Evolutionary conservation across 2,888 invertebrate species (phyloP).

Genomic region (Macrosiphum euphorbiae): DNA sequence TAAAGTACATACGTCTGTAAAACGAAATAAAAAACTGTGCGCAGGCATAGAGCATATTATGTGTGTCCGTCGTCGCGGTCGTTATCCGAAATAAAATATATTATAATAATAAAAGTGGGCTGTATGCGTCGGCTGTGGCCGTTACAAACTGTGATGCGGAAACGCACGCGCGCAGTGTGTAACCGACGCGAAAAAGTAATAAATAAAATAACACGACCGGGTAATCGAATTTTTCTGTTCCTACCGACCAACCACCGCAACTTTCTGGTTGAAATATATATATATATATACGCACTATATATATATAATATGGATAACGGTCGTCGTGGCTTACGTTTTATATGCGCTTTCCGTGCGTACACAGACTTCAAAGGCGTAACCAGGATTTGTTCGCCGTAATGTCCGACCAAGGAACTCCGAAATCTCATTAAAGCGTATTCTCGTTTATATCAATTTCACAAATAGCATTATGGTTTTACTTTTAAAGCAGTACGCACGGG

Average conservation of each 20-base stretch:
- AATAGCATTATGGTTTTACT: not conserved
- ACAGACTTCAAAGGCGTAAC: not conserved
- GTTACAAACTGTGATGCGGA: slow-evolving; percentile 20
- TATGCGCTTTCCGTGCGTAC: not conserved
- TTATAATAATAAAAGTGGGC: not conserved
- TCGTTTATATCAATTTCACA: not conserved
- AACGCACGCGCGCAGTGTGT: slow-evolving; percentile 11
- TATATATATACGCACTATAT: not conserved
- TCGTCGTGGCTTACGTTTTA: not conserved
- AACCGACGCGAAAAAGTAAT: slow-evolving; percentile 36
- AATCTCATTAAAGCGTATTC: slow-evolving; percentile 11
- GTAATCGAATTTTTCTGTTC: slow-evolving; percentile 47
- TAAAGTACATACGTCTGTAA: not conserved
- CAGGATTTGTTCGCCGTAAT: not conserved
- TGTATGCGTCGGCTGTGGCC: not conserved
- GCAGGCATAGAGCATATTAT: not conserved
- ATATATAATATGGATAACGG: not conserved
- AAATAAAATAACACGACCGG: slow-evolving; percentile 36
- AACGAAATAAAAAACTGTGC: not conserved
- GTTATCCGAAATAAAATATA: not conserved
- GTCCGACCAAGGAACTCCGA: not conserved
- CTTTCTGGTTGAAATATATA: not conserved
- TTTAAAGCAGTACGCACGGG: not conserved
- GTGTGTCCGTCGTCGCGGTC: not conserved
- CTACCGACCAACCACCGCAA: not conserved